Evolutionary conservation across 2,888 invertebrate genomes (phyloP).

Genomic region (Brachyptera risi): DNA sequence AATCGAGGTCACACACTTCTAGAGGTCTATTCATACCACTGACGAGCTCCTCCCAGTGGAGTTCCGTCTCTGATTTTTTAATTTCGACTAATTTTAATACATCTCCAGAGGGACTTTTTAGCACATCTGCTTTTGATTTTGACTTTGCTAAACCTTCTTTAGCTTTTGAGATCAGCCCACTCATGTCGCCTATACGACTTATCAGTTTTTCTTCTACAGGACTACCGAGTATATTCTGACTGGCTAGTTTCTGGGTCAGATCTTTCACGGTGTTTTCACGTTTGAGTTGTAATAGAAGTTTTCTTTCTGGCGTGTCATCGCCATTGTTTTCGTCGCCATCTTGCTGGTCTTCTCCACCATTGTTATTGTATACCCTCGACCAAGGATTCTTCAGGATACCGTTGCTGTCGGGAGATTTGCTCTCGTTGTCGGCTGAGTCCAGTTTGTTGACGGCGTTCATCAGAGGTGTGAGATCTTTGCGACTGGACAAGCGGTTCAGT

Average conservation of each 20-base stretch:
- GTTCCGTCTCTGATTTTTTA: constrained; percentile 87
- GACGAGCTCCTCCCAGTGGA: constrained; percentile 92
- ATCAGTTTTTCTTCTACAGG: constrained; percentile 43
- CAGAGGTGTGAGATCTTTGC: constrained; percentile 52
- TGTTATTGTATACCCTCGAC: too few relatives aligned
- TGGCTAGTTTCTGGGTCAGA: constrained; percentile 77
- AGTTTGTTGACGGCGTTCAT: constrained; percentile 55
- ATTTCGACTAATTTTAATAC: constrained; percentile 51
- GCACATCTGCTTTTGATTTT: constrained; percentile 73
- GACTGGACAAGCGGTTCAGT: constrained; percentile 38
- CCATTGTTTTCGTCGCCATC: constrained; percentile 31
- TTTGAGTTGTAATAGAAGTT: constrained; percentile 64
- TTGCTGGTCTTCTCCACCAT: not conserved
- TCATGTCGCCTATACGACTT: constrained; percentile 76
- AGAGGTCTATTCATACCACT: constrained; percentile 69
- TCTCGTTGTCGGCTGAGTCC: constrained; percentile 41
- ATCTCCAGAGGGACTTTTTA: constrained; percentile 67
- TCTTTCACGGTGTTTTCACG: constrained; percentile 86
- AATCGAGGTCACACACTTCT: constrained; percentile 91
- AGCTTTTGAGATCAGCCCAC: constrained; percentile 87
- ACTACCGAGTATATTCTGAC: constrained; percentile 57
- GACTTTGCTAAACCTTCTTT: constrained; percentile 88
- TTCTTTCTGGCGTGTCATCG: constrained; percentile 53
- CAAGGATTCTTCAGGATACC: constrained; percentile 28
- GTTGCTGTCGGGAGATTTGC: constrained; percentile 15